Evolutionary conservation across 2,888 invertebrate species (phyloP).

Genomic region (Rhagonycha fulva): DNA sequence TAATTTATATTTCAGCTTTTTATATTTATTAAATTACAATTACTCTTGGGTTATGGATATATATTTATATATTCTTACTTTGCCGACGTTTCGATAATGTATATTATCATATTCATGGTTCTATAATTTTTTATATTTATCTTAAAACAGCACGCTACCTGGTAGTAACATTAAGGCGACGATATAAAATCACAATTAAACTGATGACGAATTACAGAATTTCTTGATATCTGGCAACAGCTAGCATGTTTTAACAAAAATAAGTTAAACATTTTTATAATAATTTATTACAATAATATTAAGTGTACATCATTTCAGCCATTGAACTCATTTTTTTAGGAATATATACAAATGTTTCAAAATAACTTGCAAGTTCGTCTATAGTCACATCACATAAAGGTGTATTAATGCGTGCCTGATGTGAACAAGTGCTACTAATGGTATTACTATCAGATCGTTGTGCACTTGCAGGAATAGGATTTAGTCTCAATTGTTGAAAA

Average conservation of each 20-base stretch:
- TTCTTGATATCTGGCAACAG: neutral
- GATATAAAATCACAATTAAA: too few relatives aligned
- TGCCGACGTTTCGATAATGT: too few relatives aligned
- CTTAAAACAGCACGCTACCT: too few relatives aligned
- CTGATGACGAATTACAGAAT: too few relatives aligned
- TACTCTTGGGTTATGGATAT: too few relatives aligned
- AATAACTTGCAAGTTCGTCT: slow-evolving; percentile 93
- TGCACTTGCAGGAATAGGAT: slow-evolving; percentile 25
- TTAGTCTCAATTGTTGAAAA: slow-evolving; percentile 44
- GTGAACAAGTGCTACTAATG: slow-evolving; percentile 67
- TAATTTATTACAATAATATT: slow-evolving; percentile 42
- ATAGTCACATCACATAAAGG: slow-evolving; percentile 86
- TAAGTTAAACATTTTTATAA: neutral
- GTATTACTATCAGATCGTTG: slow-evolving; percentile 29
- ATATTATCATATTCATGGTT: too few relatives aligned
- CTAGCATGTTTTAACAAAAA: neutral
- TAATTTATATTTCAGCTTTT: too few relatives aligned
- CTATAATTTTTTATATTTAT: too few relatives aligned
- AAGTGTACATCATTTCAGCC: slow-evolving; percentile 99
- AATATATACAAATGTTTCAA: slow-evolving; percentile 94
- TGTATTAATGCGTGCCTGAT: slow-evolving; percentile 68
- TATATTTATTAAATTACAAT: too few relatives aligned
- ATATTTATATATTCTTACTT: too few relatives aligned
- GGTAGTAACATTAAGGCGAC: too few relatives aligned
- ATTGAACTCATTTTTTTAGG: slow-evolving; percentile 97